Conservation (phyloP, 2,888 invertebrate species). For the Pheosia tremula region DNA sequence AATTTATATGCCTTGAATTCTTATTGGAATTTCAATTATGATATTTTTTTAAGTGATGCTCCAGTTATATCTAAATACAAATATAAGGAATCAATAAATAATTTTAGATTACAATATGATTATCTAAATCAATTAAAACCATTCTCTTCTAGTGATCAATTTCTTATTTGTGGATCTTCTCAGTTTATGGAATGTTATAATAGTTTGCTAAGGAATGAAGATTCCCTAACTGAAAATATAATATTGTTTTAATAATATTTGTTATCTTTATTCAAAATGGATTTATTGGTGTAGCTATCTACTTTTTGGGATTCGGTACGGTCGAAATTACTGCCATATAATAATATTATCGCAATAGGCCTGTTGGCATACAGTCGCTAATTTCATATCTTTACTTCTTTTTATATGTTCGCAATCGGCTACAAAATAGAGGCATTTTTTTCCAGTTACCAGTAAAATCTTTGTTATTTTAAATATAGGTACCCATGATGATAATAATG, state of each 20-base stretch:
- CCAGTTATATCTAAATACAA: conserved; percentile 42
- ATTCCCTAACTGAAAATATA: conserved; percentile 56
- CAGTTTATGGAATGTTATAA: conserved; percentile 81
- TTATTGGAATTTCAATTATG: conserved; percentile 91
- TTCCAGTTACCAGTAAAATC: no score
- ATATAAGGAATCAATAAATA: conserved; percentile 81
- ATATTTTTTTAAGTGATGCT: conserved; percentile 80
- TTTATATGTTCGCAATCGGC: no score
- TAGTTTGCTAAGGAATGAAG: conserved; percentile 47
- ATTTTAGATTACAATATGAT: conserved; percentile 56
- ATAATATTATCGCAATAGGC: no score
- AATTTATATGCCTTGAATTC: conserved; percentile 83
- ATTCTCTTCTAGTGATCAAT: conserved; percentile 58
- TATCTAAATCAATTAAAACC: conserved; percentile 63
- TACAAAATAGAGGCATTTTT: no score
- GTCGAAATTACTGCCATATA: no score
- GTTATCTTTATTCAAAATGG: background rate
- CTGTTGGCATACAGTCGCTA: no score
- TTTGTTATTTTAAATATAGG: no score
- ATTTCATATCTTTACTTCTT: no score
- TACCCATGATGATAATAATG: no score
- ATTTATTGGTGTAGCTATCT: background rate
- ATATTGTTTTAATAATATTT: conserved; percentile 56
- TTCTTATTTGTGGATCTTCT: conserved; percentile 86
- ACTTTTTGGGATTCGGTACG: background rate